phyloP scores from a whole-genome alignment of 2,797 vertebrate genomes.

The Phoxinus dragarum region DNA sequence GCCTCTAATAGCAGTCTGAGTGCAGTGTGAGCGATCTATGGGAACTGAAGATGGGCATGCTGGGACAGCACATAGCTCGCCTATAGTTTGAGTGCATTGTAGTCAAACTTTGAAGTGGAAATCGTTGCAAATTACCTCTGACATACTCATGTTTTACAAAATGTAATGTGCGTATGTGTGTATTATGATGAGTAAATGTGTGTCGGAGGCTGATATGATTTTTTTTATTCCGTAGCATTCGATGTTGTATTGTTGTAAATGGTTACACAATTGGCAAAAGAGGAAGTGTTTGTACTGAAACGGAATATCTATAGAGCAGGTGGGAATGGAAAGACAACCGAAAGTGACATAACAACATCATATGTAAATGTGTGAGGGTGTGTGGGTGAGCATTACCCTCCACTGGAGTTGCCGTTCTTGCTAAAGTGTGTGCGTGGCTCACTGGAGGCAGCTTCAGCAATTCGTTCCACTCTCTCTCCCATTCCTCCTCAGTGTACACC shows the following conservation, averaged over 20 bases:
- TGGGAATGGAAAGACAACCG: slow-evolving; percentile 1
- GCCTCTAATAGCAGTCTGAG: slow-evolving; percentile 50
- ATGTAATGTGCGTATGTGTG: neutral
- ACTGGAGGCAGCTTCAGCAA: slow-evolving; percentile 96
- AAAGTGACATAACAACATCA: slow-evolving; percentile 11
- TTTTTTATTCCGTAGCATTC: neutral
- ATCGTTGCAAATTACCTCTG: neutral
- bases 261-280: neutral
- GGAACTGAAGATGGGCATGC: slow-evolving; percentile 7
- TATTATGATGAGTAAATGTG: neutral
- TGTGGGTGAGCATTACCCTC: slow-evolving; percentile 83
- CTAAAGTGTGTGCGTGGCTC: slow-evolving; percentile 94
- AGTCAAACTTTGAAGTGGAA: neutral
- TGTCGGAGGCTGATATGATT: slow-evolving; percentile 5
- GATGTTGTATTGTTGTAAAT: neutral
- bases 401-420: slow-evolving; percentile 91
- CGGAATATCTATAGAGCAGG: slow-evolving; percentile 16
- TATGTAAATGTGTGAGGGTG: slow-evolving; percentile 26
- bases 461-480: slow-evolving; percentile 98
- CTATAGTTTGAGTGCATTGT: neutral
- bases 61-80: slow-evolving; percentile 24
- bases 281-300: neutral
- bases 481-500: slow-evolving; percentile 97
- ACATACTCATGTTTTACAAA: neutral
- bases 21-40: slow-evolving; percentile 20